Percentiles rank a stretch among this genome's conserved stretches.
These are phyloP conservation scores for Nymphalis urticae DNA, from an alignment of 2,888 invertebrate species.

Conservation along the genomic window DNA sequence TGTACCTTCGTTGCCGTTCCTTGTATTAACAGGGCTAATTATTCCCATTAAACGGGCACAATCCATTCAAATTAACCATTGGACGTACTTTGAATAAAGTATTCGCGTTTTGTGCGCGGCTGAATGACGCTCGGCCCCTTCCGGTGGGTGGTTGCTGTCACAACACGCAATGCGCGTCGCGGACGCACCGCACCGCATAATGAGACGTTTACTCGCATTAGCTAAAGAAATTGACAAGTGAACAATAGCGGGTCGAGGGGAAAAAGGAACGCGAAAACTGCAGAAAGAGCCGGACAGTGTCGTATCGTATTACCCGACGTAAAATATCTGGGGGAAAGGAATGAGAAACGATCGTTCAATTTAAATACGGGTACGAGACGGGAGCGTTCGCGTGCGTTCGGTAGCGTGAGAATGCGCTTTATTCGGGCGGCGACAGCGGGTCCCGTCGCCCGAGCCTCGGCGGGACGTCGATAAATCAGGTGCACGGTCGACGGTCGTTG, in stretches of 20 bases:
- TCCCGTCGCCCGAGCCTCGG: slow-evolving; percentile 52
- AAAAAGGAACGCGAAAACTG: slow-evolving; percentile 75
- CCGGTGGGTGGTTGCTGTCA: slow-evolving; percentile 82
- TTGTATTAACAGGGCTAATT: slow-evolving; percentile 71
- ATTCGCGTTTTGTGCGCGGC: slow-evolving; percentile 76
- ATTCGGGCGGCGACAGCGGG: slow-evolving; percentile 73
- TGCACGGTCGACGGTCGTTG: slow-evolving; percentile 53
- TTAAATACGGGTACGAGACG: slow-evolving; percentile 74
- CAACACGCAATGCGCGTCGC: slow-evolving; percentile 80
- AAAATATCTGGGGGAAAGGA: slow-evolving; percentile 80
- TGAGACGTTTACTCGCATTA: slow-evolving; percentile 82
- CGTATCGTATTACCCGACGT: slow-evolving; percentile 82
- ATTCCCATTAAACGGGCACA: slow-evolving; percentile 75
- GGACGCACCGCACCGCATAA: slow-evolving; percentile 79
- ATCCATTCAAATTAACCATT: slow-evolving; percentile 80
- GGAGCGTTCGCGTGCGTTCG: slow-evolving; percentile 78
- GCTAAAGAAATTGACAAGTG: slow-evolving; percentile 82
- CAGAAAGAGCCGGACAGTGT: slow-evolving; percentile 81
- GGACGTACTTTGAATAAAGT: slow-evolving; percentile 75
- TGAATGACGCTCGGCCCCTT: slow-evolving; percentile 80
- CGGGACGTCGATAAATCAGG: slow-evolving; percentile 78
- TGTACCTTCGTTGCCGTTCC: slow-evolving; percentile 49
- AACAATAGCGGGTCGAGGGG: slow-evolving; percentile 75
- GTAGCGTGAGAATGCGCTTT: slow-evolving; percentile 81
- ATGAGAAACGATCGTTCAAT: slow-evolving; percentile 79